These are phyloP conservation scores for Nylanderia fulva DNA, from an alignment of 1,140 invertebrate genomes.

Conservation along the genomic window DNA sequence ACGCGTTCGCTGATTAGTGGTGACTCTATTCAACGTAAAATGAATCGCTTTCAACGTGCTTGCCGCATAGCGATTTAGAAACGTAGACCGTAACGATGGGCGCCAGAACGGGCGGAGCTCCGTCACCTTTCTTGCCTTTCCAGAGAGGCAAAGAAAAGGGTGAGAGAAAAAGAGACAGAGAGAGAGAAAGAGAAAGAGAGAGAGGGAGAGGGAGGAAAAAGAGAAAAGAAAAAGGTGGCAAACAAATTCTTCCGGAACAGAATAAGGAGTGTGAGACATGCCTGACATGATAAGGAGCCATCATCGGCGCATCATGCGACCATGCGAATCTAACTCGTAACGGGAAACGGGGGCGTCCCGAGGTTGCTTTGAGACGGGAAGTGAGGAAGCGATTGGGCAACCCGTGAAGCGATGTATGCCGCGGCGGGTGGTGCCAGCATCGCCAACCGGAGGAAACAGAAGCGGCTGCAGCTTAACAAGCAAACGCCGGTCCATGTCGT, in stretches of 20 bases:
- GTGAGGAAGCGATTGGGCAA: slow-evolving; percentile 19
- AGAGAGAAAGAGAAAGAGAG: slow-evolving; percentile 20
- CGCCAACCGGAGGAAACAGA: slow-evolving; percentile 82
- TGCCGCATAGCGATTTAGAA: slow-evolving; percentile 58
- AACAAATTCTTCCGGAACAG: slow-evolving; percentile 10
- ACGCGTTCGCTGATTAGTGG: slow-evolving; percentile 30
- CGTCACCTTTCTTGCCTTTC: slow-evolving; percentile 80
- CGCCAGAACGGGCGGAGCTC: slow-evolving; percentile 71
- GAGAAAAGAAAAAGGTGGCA: slow-evolving; percentile 17
- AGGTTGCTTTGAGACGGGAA: slow-evolving; percentile 76
- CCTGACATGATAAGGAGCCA: slow-evolving; percentile 6
- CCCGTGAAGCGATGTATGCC: slow-evolving; percentile 80
- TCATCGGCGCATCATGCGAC: slow-evolving; percentile 62
- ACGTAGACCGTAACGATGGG: slow-evolving; percentile 69
- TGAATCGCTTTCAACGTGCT: slow-evolving; percentile 62
- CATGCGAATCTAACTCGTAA: slow-evolving; percentile 67
- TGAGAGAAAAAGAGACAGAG: slow-evolving; percentile 9
- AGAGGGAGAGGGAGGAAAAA: slow-evolving; percentile 1
- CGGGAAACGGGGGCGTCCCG: slow-evolving; percentile 68
- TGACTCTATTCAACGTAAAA: slow-evolving; percentile 41
- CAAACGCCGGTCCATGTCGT: slow-evolving; percentile 67
- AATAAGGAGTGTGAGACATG: slow-evolving; percentile 16
- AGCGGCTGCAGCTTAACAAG: slow-evolving; percentile 80
- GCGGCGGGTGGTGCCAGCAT: slow-evolving; percentile 83
- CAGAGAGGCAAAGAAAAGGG: slow-evolving; percentile 70